Evolutionary conservation across 2,113 vertebrate genomes (phyloP), one percentile per base, ranked within the genome.

Genomic region (Struthio camelus): DNA sequence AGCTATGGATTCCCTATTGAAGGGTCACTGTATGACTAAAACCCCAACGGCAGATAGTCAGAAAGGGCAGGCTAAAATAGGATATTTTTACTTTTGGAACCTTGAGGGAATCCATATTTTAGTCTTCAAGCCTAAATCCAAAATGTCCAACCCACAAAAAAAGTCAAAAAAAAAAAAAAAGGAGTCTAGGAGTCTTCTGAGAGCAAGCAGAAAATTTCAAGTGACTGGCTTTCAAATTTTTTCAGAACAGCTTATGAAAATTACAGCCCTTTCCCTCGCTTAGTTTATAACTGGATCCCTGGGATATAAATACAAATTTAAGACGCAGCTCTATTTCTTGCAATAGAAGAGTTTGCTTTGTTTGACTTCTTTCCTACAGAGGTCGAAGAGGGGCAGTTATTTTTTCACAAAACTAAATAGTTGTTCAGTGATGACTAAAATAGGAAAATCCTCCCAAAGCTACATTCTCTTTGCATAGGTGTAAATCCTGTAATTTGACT

Each of bases 151-250:
- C 17, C 16, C 38, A 28, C 5, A 5, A 27, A n/a, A 81, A 59
- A 14, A 20, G 56, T 10, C 24, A 23, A 20, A 70, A 5, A 1
- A 28, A 53, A 69, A 76, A n/a, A n/a, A n/a, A n/a, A n/a, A n/a
- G n/a, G n/a, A n/a, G n/a, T n/a, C n/a, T n/a, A n/a, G n/a, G n/a
- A 24, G 22, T 27, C 46, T 84, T 75, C 0, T 0, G 8, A 1
- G 2, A 89, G 11, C 28, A 75, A 62, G 22, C 8, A 82, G 27
- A 79, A 82, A 61, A 36, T 20, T 51, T 71, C 30, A 58, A 50
- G 16, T 58, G 12, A 69, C n/a, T 65, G 24, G 11, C 11, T 80
- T 20, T 89, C 42, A 48, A 70, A 23, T 11, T 85, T 84, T 80
- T 80, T n/a, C 44, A 82, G 36, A 89, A 25, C 9, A 79, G 6